A percentile compares a stretch with the other conserved stretches of the same genome.
Conservation (phyloP, 2,888 invertebrate species). For the Tiliacea citrago region DNA sequence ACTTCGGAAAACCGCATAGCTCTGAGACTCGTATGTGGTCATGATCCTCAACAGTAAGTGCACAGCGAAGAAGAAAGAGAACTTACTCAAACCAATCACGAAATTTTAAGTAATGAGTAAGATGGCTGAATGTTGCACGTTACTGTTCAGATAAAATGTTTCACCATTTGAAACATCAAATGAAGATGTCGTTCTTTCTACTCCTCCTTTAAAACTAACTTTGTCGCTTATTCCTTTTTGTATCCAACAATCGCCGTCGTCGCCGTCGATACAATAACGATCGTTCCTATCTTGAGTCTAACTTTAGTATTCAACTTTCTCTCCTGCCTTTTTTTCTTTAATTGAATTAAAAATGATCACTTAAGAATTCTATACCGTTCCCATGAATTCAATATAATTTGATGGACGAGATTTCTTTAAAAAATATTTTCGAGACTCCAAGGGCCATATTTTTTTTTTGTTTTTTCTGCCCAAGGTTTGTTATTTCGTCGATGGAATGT, state of each 20-base stretch:
- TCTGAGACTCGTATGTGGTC: too few relatives aligned
- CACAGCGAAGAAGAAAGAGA: not conserved
- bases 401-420: not conserved
- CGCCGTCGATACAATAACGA: constrained; percentile 46
- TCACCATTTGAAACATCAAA: not conserved
- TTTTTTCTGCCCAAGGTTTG: not conserved
- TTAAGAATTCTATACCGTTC: constrained; percentile 31
- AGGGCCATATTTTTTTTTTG: not conserved
- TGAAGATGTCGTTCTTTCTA: not conserved
- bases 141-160: not conserved
- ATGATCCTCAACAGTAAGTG: not conserved
- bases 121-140: too few relatives aligned
- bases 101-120: not conserved
- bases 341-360: constrained; percentile 53
- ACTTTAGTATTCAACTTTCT: constrained; percentile 50
- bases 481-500: constrained; percentile 6
- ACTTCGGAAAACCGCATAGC: not conserved
- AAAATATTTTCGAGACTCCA: not conserved
- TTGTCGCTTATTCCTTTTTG: constrained; percentile 28
- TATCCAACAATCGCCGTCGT: constrained; percentile 28
- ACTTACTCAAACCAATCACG: not conserved
- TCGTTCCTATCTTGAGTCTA: constrained; percentile 33
- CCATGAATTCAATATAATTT: constrained; percentile 22
- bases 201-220: constrained; percentile 21
- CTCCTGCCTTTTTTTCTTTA: constrained; percentile 29